Evolutionary conservation across 2,113 vertebrate genomes (phyloP), one percentile per base, ranked within the genome.

Genomic region (Octodon degus): DNA sequence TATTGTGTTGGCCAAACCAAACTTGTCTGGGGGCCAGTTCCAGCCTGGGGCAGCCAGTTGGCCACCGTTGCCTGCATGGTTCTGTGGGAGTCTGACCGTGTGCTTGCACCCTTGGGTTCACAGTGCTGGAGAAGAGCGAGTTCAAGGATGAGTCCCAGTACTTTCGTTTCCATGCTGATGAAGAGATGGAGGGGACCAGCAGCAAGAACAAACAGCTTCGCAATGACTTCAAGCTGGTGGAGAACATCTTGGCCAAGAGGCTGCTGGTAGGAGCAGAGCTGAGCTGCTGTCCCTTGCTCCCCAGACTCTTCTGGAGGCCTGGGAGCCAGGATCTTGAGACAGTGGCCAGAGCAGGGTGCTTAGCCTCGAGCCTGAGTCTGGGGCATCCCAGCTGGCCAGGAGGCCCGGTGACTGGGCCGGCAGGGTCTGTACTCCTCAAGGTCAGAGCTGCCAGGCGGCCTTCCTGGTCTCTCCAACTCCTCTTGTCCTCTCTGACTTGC

Each of bases 141-240:
- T 99, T 99, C 98, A 99, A 99, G 98, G 99, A 99, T 7, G 99
- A 99, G 89, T 99, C 99, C 9, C 99, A 99, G 76, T 99, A 99
- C 97, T 99, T 99, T 98, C 99, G 99, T 68, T 99, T 99, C 98
- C 99, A 99, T 0, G 99, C 99, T 0, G 99, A 99, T 17, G 99
- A 99, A 96, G 99, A 99, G 98, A 99, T 99, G 68, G 99, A 99
- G 95, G 99, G 99, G 55, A 99, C 99, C 7, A 99, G 99, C 98
- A 98, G 98, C 94, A 99, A 99, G 98, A 99, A 98, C 98, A 99
- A 99, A 96, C 99, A 99, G 91, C 98, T 99, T 20, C 99, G 99
- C 91, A 99, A 98, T 0, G 99, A 99, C 98, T 99, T 99, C 98
- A 99, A 99, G 94, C 99, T 99, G 0, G 98, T 99, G 65, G 99